Percentiles rank a stretch among this genome's conserved stretches.
These are phyloP conservation scores for Caracal caracal DNA, from an alignment of 2,113 vertebrate genomes.

Conservation along the genomic window DNA sequence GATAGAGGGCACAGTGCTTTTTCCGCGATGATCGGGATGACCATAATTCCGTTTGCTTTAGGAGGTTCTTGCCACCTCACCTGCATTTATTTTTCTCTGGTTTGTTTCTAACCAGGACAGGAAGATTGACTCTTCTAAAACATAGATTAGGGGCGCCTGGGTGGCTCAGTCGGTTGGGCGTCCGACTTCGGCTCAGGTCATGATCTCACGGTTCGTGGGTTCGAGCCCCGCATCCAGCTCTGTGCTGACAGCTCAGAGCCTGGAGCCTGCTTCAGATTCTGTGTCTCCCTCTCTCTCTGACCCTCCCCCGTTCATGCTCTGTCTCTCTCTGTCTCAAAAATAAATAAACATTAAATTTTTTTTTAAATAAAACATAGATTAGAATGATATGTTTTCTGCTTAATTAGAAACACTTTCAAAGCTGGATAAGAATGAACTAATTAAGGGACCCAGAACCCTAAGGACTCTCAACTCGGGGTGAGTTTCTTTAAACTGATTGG, in stretches of 20 bases:
- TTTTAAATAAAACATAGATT: not conserved
- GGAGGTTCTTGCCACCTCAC: not conserved
- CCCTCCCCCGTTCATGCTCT: too few relatives aligned
- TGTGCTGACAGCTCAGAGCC: too few relatives aligned
- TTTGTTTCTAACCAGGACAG: not conserved
- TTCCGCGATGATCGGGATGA: not conserved
- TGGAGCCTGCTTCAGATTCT: too few relatives aligned
- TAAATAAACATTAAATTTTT: too few relatives aligned
- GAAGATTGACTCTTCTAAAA: not conserved
- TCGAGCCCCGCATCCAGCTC: too few relatives aligned
- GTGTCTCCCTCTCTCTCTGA: too few relatives aligned
- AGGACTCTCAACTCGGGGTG: not conserved
- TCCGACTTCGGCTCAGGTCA: too few relatives aligned
- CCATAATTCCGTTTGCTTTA: not conserved
- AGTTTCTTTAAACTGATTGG: not conserved
- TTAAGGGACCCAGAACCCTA: not conserved
- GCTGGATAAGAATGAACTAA: not conserved
- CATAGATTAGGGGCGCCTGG: not conserved
- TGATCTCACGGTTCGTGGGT: too few relatives aligned
- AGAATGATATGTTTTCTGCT: not conserved
- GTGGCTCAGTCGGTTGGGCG: too few relatives aligned
- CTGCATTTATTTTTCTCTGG: not conserved
- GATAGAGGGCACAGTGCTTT: not conserved
- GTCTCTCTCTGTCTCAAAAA: too few relatives aligned
- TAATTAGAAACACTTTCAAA: slow-evolving; percentile 25